These are phyloP conservation scores for Proteles cristata DNA, from an alignment of 2,113 vertebrate genomes.

Conservation along the genomic window DNA sequence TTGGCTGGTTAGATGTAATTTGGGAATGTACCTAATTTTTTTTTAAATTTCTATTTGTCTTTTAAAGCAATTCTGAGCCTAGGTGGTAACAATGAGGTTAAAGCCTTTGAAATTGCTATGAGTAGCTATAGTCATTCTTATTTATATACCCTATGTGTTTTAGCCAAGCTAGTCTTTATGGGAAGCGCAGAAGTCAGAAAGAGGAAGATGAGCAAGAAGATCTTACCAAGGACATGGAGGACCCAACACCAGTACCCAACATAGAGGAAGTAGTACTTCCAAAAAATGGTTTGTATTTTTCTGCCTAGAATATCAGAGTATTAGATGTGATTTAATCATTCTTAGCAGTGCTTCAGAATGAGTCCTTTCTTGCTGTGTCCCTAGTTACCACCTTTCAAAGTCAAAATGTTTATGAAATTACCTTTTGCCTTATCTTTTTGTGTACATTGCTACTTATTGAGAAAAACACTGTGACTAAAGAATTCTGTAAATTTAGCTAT, in stretches of 20 bases:
- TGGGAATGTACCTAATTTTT: neutral
- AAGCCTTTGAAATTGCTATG: neutral
- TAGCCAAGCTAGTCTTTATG: slow-evolving; percentile 93
- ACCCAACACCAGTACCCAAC: slow-evolving; percentile 96
- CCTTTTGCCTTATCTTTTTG: neutral
- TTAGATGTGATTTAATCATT: neutral
- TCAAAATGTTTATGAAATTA: neutral
- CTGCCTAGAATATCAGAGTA: fast-evolving
- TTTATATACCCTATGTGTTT: slow-evolving; percentile 61
- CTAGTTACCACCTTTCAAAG: neutral
- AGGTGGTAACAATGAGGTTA: neutral
- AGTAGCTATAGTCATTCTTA: neutral
- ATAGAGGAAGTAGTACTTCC: slow-evolving; percentile 96
- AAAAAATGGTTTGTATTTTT: slow-evolving; percentile 91
- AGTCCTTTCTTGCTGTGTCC: neutral
- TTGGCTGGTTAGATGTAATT: slow-evolving; percentile 6
- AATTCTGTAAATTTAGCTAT: neutral
- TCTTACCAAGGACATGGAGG: slow-evolving; percentile 97
- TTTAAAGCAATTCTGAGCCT: neutral
- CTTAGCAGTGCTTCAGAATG: too few species aligned
- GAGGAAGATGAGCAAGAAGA: slow-evolving; percentile 98
- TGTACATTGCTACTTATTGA: neutral
- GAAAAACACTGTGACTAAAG: neutral
- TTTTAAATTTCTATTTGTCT: neutral
- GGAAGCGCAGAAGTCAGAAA: slow-evolving; percentile 94